Conservation (phyloP, 2,113 vertebrate species). For the Hoplias malabaricus region DNA sequence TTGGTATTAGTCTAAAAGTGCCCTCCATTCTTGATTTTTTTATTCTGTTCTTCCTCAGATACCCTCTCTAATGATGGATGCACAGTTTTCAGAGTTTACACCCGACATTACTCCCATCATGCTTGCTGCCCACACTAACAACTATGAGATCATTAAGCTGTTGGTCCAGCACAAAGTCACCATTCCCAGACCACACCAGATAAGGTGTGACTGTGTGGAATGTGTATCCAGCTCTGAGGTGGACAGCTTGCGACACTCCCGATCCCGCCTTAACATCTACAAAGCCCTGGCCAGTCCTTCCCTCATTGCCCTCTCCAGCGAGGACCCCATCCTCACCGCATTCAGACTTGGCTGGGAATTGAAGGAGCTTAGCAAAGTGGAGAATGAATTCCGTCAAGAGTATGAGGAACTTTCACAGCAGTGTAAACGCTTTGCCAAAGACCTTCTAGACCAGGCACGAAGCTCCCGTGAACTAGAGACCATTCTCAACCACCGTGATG, state of each 20-base stretch:
- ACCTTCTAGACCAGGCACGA: slow-evolving; percentile 94
- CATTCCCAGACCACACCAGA: slow-evolving; percentile 93
- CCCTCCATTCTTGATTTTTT: background rate
- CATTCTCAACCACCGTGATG: slow-evolving; percentile 93
- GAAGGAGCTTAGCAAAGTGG: slow-evolving; percentile 96
- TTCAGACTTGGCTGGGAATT: slow-evolving; percentile 96
- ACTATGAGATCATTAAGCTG: slow-evolving; percentile 97
- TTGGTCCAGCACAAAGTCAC: slow-evolving; percentile 91
- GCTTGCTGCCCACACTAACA: slow-evolving; percentile 97
- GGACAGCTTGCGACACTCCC: slow-evolving; percentile 91
- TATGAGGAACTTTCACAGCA: slow-evolving; percentile 97
- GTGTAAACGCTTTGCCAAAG: slow-evolving; percentile 95
- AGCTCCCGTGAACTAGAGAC: slow-evolving; percentile 93
- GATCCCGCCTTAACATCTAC: slow-evolving; percentile 94
- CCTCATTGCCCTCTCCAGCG: slow-evolving; percentile 90
- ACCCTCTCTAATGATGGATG: slow-evolving; percentile 95
- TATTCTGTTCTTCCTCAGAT: slow-evolving; percentile 72
- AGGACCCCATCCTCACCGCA: slow-evolving; percentile 83
- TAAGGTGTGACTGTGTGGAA: slow-evolving; percentile 93
- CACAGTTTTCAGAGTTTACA: slow-evolving; percentile 95
- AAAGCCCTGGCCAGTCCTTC: slow-evolving; percentile 94
- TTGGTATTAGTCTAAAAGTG: no score
- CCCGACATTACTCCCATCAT: slow-evolving; percentile 97
- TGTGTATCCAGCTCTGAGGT: slow-evolving; percentile 96
- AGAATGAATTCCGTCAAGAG: slow-evolving; percentile 96